Evolutionary conservation across 2,888 invertebrate genomes (phyloP), one percentile per base, ranked within the genome.

Genomic region (Perithous albicinctus): DNA sequence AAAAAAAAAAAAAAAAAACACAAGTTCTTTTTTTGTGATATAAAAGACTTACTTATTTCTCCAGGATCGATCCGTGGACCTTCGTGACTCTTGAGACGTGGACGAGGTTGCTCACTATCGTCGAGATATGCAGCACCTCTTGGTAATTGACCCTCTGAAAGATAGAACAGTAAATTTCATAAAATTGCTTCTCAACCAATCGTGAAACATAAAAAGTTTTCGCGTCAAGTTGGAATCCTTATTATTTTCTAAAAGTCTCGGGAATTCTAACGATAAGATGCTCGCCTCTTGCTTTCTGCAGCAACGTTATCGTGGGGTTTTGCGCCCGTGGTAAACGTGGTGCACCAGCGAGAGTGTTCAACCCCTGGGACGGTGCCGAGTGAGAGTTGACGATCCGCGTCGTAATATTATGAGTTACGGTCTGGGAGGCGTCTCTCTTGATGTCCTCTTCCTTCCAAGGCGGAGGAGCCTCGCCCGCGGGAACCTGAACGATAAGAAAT

Each of bases 221-320:
- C 38, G 20, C 38, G 43, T 15, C 59, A 59, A n/a, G n/a, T 32
- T 32, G 23, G 20, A 23, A 18, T 26, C 10, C 12, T 56, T n/a
- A 26, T 29, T 15, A 7, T 29, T 15, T 29, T 29, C 6, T 7
- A 10, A 23, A 51, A 51, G 51, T 23, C 3, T 23, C 23, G 3
- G 18, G n/a, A 23, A 38, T 63, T 38, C 12, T 6, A 23, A 23
- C 7, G 41, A 23, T 38, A 20, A 77, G 32, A 67, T 61, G 88
- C 91, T 91, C 93, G 97, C 98, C 97, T 96, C 97, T 94, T 76
- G 97, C 97, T 93, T 97, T 98, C 93, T 98, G 97, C 80, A 98
- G 94, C 48, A 98, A 93, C 0, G 97, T 97, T 87, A 98, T 96
- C 5, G 97, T 97, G 0, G 97, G 97, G 93, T 97, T 97, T 93